Base-by-base conservation (phyloP, 2,888 invertebrate genomes). In the Drosophila tripunctata region DNA sequence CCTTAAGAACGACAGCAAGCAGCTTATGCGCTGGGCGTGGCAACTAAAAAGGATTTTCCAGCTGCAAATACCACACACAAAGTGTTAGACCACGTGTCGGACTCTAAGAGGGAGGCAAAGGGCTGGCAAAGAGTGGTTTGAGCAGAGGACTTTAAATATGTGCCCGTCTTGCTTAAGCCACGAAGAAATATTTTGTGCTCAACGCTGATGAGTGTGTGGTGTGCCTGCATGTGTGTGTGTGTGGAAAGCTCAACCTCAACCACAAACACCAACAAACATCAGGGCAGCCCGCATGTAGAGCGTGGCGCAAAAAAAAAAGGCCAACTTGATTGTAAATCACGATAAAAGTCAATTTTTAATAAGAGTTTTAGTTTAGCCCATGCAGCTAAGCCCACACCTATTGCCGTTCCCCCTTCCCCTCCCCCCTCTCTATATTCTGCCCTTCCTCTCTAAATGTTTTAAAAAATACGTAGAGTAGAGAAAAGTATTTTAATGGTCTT, bases 301-400 rank as follows among this genome's bases (percentile, higher is more conserved):
- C 86, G 78, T 85, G 85, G 87, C 87, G 85, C 82, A 85, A 85
- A 82, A 84, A 81, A 87, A 76, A 87, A 76, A 75, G 78, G 79
- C 77, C 89, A 88, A 77, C 72, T 78, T 78, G 84, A 88, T 79
- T 88, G 88, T 88, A 87, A 87, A 87, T 87, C 87, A 87, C 88
- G 87, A 87, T 87, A 87, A 87, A 87, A 87, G 89, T 87, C 89
- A 87, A 88, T 87, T 89, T 88, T 86, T 89, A 86, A 83, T 88
- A 84, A 75, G 78, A 80, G 81, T 77, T 78, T 84, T 79, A 83
- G 87, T 67, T 84, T 71, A 73, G 73, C 71, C 58, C 70, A 62
- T n/a, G n/a, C n/a, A 40, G 67, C 60, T 50, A 50, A 57, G 50
- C 50, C 50, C 51, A 44, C 22, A 40, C 33, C 52, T 21, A 6